Base-by-base conservation (phyloP, 2,888 invertebrate species). In the Lepidocyrtinus sp. region DNA sequence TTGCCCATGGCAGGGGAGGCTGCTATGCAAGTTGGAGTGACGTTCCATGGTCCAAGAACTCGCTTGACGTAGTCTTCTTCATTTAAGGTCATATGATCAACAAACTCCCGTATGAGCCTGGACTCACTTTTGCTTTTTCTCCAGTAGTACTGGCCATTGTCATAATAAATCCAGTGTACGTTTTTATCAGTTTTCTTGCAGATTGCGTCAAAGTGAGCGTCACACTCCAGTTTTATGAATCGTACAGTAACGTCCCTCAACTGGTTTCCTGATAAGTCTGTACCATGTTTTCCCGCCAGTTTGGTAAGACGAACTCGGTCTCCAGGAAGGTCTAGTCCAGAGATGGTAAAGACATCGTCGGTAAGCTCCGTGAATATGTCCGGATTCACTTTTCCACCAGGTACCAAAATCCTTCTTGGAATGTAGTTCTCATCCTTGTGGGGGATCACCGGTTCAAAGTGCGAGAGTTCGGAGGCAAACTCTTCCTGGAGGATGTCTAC, bases 1-100 rank as follows among this genome's bases (percentile, higher is more conserved):
- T 68, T 68, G 17, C 68, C 68, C 36, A 45, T 68, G 1, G 46
- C 68, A 0, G 68, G 22, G 2, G 50, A 21, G 22, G 45, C 68
- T 36, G 36, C 36, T 36, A 36, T 36, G 12, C 7, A 36, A 36
- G 12, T 36, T 36, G 36, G 36, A 5, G 36, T 36, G 5, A 12
- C 5, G 12, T 36, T 36, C 7, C 5, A 36, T 36, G 7, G 7
- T 9, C 36, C 36, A 36, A 36, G 12, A 36, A 36, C 36, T 12
- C 12, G 5, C 7, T 36, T 12, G 7, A 36, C 36, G 12, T 9
- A 36, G 12, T 36, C 36, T 12, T 5, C 36, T 36, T 36, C 36
- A 9, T 5, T 36, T 9, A 36, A 36, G 5, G 36, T 36, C 36
- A 9, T 12, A 5, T 36, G 7, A 36, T 36, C 36, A 36, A 36